Evolutionary conservation across 1,140 invertebrate genomes (phyloP), one percentile per base, ranked within the genome.

Genomic region (Cydia fagiglandana): DNA sequence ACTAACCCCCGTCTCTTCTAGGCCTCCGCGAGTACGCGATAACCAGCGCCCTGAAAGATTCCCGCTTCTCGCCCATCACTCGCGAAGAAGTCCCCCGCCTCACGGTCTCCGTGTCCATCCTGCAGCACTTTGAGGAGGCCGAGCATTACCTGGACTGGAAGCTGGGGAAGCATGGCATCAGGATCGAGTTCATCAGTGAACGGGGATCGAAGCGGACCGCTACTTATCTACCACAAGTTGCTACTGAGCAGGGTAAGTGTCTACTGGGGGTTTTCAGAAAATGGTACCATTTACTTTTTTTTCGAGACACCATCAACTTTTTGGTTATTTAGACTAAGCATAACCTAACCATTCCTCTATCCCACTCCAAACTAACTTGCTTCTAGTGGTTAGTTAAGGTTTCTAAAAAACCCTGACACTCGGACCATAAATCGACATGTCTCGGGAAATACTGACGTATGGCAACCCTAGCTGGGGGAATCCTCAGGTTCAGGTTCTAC

Each of bases 31-130:
- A 99, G 94, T 99, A 99, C 94, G 98, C 99, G 66, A 95, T 98
- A 83, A 99, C 98, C 66, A 99, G 99, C 95, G 99, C 99, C 82
- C 96, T 99, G 85, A 98, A 98, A 91, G 99, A 99, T 93, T 98
- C 97, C 30, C 96, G 99, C 24, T 99, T 99, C 92, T 96, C 96
- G 85, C 99, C 99, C 20, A 99, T 99, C 78, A 96, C 96, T 41
- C 95, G 97, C 70, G 98, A 99, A 61, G 99, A 99, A 93, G 95
- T 99, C 86, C 95, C 97, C 0, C 96, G 96, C 79, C 95, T 99
- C 34, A 97, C 98, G 77, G 98, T 99, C 6, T 98, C 98, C 41
- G 98, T 99, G 17, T 99, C 98, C 20, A 98, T 99, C 85, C 94
- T 99, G 75, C 93, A 94, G 78, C 88, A 94, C 85, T 99, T 99